Evolutionary conservation across 2,888 invertebrate species (phyloP), one percentile per base, ranked within the genome.

Genomic region (Drosophila prolongata): DNA sequence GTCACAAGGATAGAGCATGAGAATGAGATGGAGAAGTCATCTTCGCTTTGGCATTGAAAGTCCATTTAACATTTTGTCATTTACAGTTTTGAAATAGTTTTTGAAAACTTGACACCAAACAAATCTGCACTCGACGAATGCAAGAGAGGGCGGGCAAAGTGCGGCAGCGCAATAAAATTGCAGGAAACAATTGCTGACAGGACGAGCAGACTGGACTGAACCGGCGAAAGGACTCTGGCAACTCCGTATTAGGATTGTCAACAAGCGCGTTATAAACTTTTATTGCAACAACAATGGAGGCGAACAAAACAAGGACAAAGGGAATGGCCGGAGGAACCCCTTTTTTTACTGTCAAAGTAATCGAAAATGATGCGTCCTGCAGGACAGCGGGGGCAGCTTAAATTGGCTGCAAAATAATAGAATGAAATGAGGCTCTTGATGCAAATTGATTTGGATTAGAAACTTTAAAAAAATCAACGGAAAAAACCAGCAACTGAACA

Each of bases 391-490:
- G 19, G 42, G 30, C 19, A 62, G 80, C 79, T 78, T 76, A 79
- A 87, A 85, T 87, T 87, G 89, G 87, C 89, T 87, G 86, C 76
- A 83, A 83, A 87, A 87, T 90, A 90, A 90, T 90, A 85, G 91
- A 90, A 90, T 90, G 80, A 90, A 90, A 90, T 87, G 90, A 90
- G 90, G 82, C 91, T 88, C 91, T 89, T 85, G 90, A 88, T 90
- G 90, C 89, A 90, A 90, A 90, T 90, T 90, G 90, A 90, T 91
- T 90, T 90, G 90, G 90, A 90, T 90, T 91, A 88, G 90, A 84
- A 85, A 86, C 80, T 84, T 84, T 79, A 74, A 84, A 79, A 16
- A 67, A 73, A 77, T 57, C 50, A 72, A 59, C 35, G 27, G 27
- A 19, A 47, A 19, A 24, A 24, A 24, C 24, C 24, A 14, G 11